A percentile compares a stretch with the other conserved stretches of the same genome.
Conservation (phyloP, 2,797 vertebrate species). For the Spinibarbus caldwelli region DNA sequence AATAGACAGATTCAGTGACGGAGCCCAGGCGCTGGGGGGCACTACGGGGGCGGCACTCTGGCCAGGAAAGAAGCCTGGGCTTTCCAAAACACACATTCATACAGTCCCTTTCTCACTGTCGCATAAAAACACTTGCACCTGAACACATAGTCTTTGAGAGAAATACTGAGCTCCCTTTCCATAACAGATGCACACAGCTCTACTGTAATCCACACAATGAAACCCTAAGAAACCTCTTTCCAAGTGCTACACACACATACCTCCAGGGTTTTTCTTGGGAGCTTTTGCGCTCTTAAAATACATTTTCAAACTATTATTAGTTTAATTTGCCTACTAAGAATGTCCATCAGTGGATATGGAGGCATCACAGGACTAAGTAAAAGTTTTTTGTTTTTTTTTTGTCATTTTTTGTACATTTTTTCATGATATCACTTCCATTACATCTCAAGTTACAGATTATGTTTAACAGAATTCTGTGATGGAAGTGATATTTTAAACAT, state of each 20-base stretch:
- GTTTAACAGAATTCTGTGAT: neutral
- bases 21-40: constrained; percentile 66
- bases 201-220: constrained; percentile 24
- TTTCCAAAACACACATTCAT: constrained; percentile 66
- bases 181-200: constrained; percentile 40
- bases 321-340: neutral
- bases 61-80: constrained; percentile 66
- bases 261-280: neutral
- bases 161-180: constrained; percentile 21
- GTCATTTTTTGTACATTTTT: neutral
- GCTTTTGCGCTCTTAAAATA: neutral
- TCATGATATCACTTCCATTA: neutral
- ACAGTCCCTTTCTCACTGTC: constrained; percentile 39
- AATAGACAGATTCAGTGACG: constrained; percentile 58
- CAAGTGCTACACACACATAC: neutral
- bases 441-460: neutral
- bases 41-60: constrained; percentile 70
- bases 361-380: neutral
- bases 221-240: constrained; percentile 16
- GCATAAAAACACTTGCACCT: constrained; percentile 38
- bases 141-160: constrained; percentile 36
- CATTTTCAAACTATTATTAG: neutral
- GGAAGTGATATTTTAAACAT: neutral
- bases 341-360: neutral
- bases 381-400: too few relatives aligned